Percentiles rank a stretch among this genome's conserved stretches.
phyloP scores from a whole-genome alignment of 2,797 vertebrate genomes.

The Denticeps clupeoides region DNA sequence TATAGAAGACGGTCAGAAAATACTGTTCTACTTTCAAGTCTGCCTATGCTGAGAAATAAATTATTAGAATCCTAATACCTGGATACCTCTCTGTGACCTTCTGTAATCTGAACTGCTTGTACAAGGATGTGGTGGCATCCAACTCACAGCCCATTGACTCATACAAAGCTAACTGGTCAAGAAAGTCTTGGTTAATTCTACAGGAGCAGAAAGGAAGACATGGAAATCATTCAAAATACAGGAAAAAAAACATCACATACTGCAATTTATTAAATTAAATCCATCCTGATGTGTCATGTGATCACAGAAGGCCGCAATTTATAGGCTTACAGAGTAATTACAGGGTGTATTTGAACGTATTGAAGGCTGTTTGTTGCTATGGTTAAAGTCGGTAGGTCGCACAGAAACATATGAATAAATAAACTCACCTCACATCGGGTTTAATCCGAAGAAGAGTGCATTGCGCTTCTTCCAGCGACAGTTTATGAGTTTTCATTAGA shows the following conservation, averaged over 20 bases:
- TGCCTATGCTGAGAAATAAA: too few relatives aligned
- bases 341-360: too few relatives aligned
- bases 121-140: conserved; percentile 61
- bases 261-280: neutral
- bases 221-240: neutral
- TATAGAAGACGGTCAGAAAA: neutral
- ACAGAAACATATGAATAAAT: neutral
- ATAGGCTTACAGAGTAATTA: too few relatives aligned
- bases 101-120: conserved; percentile 79
- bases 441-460: conserved; percentile 57
- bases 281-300: too few relatives aligned
- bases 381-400: neutral
- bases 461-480: conserved; percentile 69
- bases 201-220: conserved; percentile 13
- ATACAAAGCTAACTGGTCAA: conserved; percentile 72
- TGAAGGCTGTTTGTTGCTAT: neutral
- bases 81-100: conserved; percentile 71
- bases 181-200: conserved; percentile 82
- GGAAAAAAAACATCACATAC: neutral
- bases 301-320: too few relatives aligned
- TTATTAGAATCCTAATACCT: conserved; percentile 45
- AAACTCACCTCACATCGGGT: conserved; percentile 67
- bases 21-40: neutral
- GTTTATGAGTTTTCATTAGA: conserved; percentile 72
- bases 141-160: conserved; percentile 73